These are phyloP conservation scores for Phalanger gymnotis DNA, from an alignment of 2,797 vertebrate genomes.

Conservation along the genomic window DNA sequence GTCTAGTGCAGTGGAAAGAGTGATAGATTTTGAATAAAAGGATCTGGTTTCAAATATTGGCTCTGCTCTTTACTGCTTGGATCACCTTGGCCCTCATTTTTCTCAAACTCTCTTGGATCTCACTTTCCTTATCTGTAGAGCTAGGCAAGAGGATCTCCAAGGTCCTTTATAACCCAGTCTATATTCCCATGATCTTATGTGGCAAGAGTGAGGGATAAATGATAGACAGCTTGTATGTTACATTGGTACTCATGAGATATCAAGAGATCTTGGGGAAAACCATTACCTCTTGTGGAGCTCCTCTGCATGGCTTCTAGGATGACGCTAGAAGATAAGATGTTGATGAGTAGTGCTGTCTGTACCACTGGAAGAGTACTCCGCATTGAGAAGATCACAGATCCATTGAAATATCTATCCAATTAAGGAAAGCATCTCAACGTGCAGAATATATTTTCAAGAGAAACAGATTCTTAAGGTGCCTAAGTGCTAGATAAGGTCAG, in stretches of 20 bases:
- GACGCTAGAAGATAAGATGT: background rate
- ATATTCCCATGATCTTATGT: background rate
- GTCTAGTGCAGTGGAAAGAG: background rate
- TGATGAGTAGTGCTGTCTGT: background rate
- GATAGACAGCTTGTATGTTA: background rate
- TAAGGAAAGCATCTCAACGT: background rate
- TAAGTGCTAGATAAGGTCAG: background rate
- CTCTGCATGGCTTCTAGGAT: background rate
- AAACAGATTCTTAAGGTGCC: background rate
- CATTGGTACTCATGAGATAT: background rate
- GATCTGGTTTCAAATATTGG: background rate
- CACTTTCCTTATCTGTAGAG: background rate
- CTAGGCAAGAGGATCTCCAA: background rate
- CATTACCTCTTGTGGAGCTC: too few relatives aligned
- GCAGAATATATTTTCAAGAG: background rate
- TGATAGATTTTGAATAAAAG: background rate
- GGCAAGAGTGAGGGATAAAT: background rate
- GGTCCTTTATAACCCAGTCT: background rate
- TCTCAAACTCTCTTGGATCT: background rate
- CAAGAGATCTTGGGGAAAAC: background rate
- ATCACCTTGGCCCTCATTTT: background rate
- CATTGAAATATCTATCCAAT: background rate
- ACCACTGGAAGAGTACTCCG: background rate
- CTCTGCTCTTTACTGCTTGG: background rate
- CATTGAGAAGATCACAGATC: background rate